phyloP scores from a whole-genome alignment of 2,113 vertebrate genomes.

The Anseranas semipalmata region DNA sequence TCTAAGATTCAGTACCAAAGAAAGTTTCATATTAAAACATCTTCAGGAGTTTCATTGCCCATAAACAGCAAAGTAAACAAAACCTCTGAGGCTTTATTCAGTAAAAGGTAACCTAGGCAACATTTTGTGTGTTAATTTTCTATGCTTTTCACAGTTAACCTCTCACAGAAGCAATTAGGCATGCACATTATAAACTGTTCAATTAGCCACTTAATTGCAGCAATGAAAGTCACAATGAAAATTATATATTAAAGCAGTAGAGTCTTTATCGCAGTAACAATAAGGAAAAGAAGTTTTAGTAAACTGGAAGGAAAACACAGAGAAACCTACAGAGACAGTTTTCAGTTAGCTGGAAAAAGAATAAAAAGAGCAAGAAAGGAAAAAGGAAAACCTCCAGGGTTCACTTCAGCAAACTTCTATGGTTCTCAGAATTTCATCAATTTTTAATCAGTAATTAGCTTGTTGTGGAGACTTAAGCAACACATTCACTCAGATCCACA shows the following conservation, averaged over 20 bases:
- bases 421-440: not conserved
- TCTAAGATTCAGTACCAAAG: not conserved
- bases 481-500: not conserved
- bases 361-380: not conserved
- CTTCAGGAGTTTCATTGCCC: not conserved
- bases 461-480: not conserved
- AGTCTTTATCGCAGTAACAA: slow-evolving; percentile 3
- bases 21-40: not conserved
- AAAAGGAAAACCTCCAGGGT: not conserved
- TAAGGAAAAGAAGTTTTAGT: not conserved
- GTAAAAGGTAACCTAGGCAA: slow-evolving; percentile 18
- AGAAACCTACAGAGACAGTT: not conserved
- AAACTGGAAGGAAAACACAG: not conserved
- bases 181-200: slow-evolving; percentile 40
- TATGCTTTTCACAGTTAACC: slow-evolving; percentile 36
- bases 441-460: slow-evolving; percentile 23
- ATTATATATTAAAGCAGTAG: slow-evolving; percentile 19
- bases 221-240: slow-evolving; percentile 54
- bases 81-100: slow-evolving; percentile 4
- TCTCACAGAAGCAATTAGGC: slow-evolving; percentile 43
- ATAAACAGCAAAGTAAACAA: not conserved
- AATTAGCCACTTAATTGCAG: slow-evolving; percentile 61
- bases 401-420: not conserved
- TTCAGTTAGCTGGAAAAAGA: not conserved
- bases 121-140: slow-evolving; percentile 1